Evolutionary conservation across 2,113 vertebrate genomes (phyloP).

Genomic region (Odontesthes bonariensis): DNA sequence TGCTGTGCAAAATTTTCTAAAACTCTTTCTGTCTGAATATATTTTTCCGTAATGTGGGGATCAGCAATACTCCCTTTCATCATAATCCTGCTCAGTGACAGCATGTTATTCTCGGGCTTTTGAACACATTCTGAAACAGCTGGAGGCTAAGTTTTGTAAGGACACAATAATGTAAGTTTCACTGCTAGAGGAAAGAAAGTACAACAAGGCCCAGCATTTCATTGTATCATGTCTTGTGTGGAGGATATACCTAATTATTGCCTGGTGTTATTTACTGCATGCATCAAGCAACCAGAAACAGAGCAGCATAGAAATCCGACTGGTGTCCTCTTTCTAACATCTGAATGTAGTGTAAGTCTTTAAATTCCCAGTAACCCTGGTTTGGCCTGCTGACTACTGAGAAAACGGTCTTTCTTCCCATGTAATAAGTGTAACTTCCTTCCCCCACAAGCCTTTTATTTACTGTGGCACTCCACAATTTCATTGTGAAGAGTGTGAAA

Average conservation of each 20-base stretch:
- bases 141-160: conserved; percentile 36
- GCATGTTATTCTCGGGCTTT: conserved; percentile 19
- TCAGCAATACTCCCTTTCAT: conserved; percentile 31
- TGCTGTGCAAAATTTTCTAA: conserved; percentile 19
- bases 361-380: background rate
- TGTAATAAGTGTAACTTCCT: conserved; percentile 7
- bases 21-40: conserved; percentile 16
- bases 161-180: conserved; percentile 11
- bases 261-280: conserved; percentile 23
- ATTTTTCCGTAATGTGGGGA: conserved; percentile 27
- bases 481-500: conserved; percentile 25
- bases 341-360: background rate
- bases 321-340: background rate
- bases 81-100: conserved; percentile 25
- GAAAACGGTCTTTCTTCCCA: conserved; percentile 12
- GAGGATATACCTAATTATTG: conserved; percentile 20
- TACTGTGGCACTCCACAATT: conserved; percentile 22
- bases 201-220: background rate
- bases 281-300: conserved; percentile 13
- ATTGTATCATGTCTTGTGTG: conserved; percentile 20
- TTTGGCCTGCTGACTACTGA: conserved; percentile 20
- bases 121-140: conserved; percentile 27
- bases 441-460: conserved; percentile 12
- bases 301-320: conserved; percentile 13
- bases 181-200: conserved; percentile 17